These are phyloP conservation scores for Hydrophis major DNA, from an alignment of 2,797 vertebrate genomes.

Conservation along the genomic window DNA sequence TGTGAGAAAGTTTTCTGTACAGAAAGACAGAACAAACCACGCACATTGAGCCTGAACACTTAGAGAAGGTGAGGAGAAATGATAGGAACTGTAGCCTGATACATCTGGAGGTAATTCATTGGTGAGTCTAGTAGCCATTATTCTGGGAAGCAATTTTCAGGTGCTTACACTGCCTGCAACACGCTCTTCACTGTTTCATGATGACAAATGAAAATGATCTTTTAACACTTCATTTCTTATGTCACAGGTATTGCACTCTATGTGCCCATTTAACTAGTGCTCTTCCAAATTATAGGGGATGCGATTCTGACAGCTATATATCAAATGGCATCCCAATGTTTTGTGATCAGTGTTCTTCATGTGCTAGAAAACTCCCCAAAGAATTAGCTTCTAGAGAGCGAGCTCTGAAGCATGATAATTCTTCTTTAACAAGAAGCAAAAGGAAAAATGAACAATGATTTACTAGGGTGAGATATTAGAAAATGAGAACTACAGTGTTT, in stretches of 20 bases:
- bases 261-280: neutral
- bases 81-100: neutral
- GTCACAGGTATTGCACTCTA: neutral
- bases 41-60: neutral
- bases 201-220: neutral
- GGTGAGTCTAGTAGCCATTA: neutral
- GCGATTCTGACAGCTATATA: neutral
- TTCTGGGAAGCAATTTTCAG: neutral
- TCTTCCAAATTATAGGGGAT: neutral
- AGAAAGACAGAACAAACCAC: neutral
- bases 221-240: neutral
- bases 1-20: neutral
- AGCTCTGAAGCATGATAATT: neutral
- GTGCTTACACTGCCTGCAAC: neutral
- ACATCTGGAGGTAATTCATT: neutral
- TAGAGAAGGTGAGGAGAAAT: neutral
- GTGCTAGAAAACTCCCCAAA: neutral
- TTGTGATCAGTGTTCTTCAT: neutral
- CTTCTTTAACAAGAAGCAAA: neutral
- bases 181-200: neutral
- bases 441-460: neutral
- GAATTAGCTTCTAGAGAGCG: neutral
- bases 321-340: neutral
- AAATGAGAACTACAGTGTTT: neutral
- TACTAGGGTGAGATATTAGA: neutral